Evolutionary conservation across 2,797 vertebrate species (phyloP), one percentile per base, ranked within the genome.

Genomic region (Myoxocephalus aenaeus): DNA sequence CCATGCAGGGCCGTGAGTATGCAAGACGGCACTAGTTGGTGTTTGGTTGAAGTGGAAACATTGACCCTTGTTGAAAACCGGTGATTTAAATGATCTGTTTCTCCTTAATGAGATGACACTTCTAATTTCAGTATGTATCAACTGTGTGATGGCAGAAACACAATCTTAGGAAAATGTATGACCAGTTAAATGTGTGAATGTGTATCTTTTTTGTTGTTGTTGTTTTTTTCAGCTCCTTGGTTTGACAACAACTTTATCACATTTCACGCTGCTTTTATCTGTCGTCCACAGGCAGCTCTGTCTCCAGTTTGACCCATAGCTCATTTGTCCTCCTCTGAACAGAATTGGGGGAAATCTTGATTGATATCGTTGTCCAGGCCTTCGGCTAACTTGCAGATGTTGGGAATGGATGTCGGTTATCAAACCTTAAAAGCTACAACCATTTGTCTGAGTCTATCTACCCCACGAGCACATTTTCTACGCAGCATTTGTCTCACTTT

Each of bases 351-450:
- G 63, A 73, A 65, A 84, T 62, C 63, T 67, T 85, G 75, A 90
- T 80, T 80, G 72, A 84, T 89, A 71, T 78, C 14, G 5, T 75
- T 75, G 70, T 77, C 65, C 10, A 11, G 57, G 18, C 54, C 40
- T 81, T 80, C 17, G 8, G 66, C 63, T 42, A 62, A 58, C 69
- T 82, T 87, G 54, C 70, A 86, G 79, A 87, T 80, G 61, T 58
- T 80, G 72, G 82, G 18, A 71, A 88, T 75, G 44, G 75, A 84
- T 83, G 79, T 70, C 58, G 0, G 68, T 83, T 71, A 82, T 84
- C 51, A 75, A 73, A 75, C 51, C 69, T 53, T 56, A 50, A 77
- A 53, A 61, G 50, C 64, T 64, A 34, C 10, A 5, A 34, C 57
- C 72, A 59, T 68, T 73, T 73, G 34, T 62, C 73, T 54, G 15